Conservation (phyloP, 2,888 invertebrate species). For the Balanococcus diminutus region DNA sequence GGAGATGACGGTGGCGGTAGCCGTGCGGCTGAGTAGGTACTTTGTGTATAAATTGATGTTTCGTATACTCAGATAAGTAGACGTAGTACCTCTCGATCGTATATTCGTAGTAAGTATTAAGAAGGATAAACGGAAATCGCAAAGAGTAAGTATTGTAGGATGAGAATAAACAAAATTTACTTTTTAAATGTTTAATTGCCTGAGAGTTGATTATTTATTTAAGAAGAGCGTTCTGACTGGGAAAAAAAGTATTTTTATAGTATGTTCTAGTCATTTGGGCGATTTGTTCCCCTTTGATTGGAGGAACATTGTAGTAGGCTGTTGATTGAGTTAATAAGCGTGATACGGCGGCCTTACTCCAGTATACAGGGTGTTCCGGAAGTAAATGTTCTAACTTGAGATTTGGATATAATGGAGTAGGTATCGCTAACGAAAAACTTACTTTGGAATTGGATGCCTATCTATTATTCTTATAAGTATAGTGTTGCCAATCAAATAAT, state of each 20-base stretch:
- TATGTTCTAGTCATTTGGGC: neutral
- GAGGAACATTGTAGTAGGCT: neutral
- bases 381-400: no score
- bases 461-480: no score
- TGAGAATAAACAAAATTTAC: conserved; percentile 6
- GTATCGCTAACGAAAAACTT: no score
- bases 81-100: no score
- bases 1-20: neutral
- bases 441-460: no score
- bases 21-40: neutral
- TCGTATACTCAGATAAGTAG: neutral
- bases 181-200: conserved; percentile 26
- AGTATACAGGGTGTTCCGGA: neutral
- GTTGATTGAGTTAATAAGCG: conserved; percentile 13
- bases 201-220: neutral
- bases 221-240: neutral
- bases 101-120: no score
- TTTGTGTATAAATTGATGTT: neutral
- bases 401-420: no score
- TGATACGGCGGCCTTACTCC: neutral
- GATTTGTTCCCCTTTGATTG: neutral
- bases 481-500: no score
- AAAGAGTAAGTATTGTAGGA: neutral
- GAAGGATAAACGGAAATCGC: neutral
- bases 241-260: neutral